Evolutionary conservation across 2,113 vertebrate genomes (phyloP).

Genomic region (Hassar affinis): DNA sequence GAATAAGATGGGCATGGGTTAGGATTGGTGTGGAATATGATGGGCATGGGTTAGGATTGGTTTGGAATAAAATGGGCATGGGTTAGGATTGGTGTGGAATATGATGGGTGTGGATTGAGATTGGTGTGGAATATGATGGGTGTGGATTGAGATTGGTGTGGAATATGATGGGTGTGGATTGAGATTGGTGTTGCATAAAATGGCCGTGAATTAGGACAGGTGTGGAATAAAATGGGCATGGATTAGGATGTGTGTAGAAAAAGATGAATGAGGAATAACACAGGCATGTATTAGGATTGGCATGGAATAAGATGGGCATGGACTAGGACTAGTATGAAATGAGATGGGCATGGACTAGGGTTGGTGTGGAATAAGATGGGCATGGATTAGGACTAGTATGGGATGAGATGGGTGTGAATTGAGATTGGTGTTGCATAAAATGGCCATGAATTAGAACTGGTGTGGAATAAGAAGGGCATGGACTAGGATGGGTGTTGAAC

Average conservation of each 20-base stretch:
- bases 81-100: too few relatives aligned
- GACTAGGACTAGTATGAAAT: too few relatives aligned
- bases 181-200: neutral
- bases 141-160: neutral
- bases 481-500: neutral
- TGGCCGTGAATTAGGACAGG: neutral
- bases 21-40: neutral
- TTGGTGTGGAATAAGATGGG: too few relatives aligned
- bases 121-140: neutral
- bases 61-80: neutral
- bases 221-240: neutral
- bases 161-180: neutral
- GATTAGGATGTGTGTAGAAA: too few relatives aligned
- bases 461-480: neutral
- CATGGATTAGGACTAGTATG: neutral
- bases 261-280: neutral
- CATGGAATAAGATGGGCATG: neutral
- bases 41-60: neutral
- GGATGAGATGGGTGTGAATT: neutral
- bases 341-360: too few relatives aligned
- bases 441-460: too few relatives aligned
- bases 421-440: neutral
- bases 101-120: too few relatives aligned
- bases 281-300: too few relatives aligned
- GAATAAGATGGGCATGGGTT: too few relatives aligned